These are phyloP conservation scores for Ptiloglossa arizonensis DNA, from an alignment of 1,140 invertebrate genomes.

Conservation along the genomic window DNA sequence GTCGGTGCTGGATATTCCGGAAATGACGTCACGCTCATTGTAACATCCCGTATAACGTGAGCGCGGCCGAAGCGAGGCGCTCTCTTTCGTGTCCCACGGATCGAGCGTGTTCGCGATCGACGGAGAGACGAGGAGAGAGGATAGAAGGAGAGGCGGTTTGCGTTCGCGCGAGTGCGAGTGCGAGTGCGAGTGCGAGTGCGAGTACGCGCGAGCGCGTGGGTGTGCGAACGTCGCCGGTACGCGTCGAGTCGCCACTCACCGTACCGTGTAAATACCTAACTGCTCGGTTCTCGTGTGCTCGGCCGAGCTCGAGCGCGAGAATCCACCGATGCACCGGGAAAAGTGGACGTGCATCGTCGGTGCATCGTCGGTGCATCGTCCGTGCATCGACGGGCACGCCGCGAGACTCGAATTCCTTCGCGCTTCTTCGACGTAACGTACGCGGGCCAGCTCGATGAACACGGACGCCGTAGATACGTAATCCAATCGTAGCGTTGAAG, in stretches of 20 bases:
- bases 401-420: slow-evolving; percentile 20
- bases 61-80: slow-evolving; percentile 52
- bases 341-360: slow-evolving; percentile 22
- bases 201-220: slow-evolving; percentile 48
- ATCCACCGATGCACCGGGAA: slow-evolving; percentile 9
- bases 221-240: slow-evolving; percentile 56
- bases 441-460: not conserved
- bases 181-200: not conserved
- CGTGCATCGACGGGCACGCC: not conserved
- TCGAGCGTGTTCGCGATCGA: slow-evolving; percentile 27
- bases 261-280: slow-evolving; percentile 63
- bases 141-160: not conserved
- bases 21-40: slow-evolving; percentile 77
- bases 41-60: slow-evolving; percentile 73
- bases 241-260: slow-evolving; percentile 46
- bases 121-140: not conserved
- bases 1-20: slow-evolving; percentile 70
- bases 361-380: not conserved
- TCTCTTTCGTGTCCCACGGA: slow-evolving; percentile 64
- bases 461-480: not conserved
- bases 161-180: not conserved
- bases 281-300: slow-evolving; percentile 33
- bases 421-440: slow-evolving; percentile 1
- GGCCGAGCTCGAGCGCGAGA: not conserved
- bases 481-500: slow-evolving; percentile 6